Base-by-base conservation (phyloP, 2,797 vertebrate genomes). In the Phoeniculus purpureus region DNA sequence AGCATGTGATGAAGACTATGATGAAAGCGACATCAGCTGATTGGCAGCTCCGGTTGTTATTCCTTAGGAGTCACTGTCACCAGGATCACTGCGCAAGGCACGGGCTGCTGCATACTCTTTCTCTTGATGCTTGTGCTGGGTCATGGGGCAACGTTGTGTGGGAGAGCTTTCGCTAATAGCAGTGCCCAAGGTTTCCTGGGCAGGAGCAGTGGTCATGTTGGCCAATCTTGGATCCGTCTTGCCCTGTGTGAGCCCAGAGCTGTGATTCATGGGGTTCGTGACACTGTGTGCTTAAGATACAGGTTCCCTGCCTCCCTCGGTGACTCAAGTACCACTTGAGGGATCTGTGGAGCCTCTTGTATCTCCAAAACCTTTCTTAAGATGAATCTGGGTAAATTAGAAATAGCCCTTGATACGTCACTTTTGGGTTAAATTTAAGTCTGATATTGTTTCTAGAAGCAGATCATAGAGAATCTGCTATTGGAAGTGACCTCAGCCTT, bases 21-120 rank as follows among this genome's bases (percentile, higher is more conserved):
- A 74, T 29, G 80, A 83, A 60, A 81, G 89, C 65, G 78, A 81
- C 80, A 54, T 94, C 92, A 88, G 77, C 67, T 79, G 67, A 26
- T 29, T 34, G 77, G 77, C 87, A 79, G 72, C 76, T 74, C 31
- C 1, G 58, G 43, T 31, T n/a, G 13, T 59, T 81, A 70, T 62
- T 92, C 87, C 75, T 16, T 11, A 34, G 23, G 32, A 3, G 48
- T 79, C 85, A 60, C 72, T 4, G 1, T 64, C 56, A 45, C 55
- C 12, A 0, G 45, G 52, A 45, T 64, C 19, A 2, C n/a, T 10
- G 50, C 3, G 27, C 66, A 27, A 4, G 26, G 71, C 48, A 48
- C 64, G 32, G 61, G 25, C 23, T 60, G 68, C 73, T 34, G 67
- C 4, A 40, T 62, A 60, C 68, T 81, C 71, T 74, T 65, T 81